These are phyloP conservation scores for Phorcus lineatus DNA, from an alignment of 2,888 invertebrate genomes.

Conservation along the genomic window DNA sequence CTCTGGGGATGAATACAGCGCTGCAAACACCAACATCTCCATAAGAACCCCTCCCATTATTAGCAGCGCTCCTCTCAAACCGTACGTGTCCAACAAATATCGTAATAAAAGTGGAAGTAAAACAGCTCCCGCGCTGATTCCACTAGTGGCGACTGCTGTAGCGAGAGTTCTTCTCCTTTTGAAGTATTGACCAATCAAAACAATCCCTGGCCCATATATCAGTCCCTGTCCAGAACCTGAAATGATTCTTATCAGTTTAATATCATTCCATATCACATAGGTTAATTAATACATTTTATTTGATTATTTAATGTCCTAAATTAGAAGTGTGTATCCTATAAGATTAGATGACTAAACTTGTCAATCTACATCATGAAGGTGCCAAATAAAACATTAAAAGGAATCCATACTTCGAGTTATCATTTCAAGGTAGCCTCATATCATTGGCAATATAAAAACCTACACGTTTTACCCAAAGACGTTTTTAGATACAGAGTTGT, in stretches of 20 bases:
- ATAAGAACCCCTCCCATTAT: background rate
- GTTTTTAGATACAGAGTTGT: too few relatives aligned
- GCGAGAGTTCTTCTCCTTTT: background rate
- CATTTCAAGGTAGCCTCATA: too few relatives aligned
- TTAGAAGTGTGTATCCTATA: too few relatives aligned
- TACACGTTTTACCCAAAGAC: too few relatives aligned
- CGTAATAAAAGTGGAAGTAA: background rate
- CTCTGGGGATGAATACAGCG: background rate
- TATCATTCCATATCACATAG: too few relatives aligned
- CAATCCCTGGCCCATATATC: constrained; percentile 5
- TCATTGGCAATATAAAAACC: too few relatives aligned
- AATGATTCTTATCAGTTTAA: background rate
- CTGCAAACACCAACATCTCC: background rate
- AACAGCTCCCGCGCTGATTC: background rate
- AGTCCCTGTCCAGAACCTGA: background rate
- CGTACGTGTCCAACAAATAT: background rate
- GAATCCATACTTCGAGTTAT: too few relatives aligned
- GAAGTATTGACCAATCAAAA: constrained; percentile 10
- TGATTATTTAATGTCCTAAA: too few relatives aligned
- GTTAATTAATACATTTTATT: too few relatives aligned
- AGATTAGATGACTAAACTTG: too few relatives aligned
- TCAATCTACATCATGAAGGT: too few relatives aligned
- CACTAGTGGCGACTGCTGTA: background rate
- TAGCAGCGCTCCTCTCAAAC: background rate
- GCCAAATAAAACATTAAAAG: too few relatives aligned